Percentiles rank a stretch among this genome's conserved stretches.
These are phyloP conservation scores for Molossus molossus DNA, from an alignment of 2,797 vertebrate species.

Conservation along the genomic window DNA sequence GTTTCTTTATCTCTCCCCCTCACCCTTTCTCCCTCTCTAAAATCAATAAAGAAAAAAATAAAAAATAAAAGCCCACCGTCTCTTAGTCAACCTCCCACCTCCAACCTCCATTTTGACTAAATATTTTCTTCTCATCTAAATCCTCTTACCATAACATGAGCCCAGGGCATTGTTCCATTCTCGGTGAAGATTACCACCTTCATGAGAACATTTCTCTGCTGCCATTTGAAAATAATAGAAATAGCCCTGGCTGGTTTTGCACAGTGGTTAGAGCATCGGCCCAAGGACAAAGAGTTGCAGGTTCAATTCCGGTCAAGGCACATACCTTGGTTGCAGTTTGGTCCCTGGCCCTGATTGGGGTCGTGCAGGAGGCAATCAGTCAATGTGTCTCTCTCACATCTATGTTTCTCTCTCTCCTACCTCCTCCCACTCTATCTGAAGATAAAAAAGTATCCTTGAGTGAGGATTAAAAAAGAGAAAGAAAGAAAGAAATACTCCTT, in stretches of 20 bases:
- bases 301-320: background rate
- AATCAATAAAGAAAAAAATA: too few relatives aligned
- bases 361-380: too few relatives aligned
- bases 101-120: background rate
- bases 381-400: too few relatives aligned
- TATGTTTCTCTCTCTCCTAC: too few relatives aligned
- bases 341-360: too few relatives aligned
- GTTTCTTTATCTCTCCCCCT: too few relatives aligned
- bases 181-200: background rate
- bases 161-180: background rate
- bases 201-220: background rate
- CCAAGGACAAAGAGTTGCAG: background rate
- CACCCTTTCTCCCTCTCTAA: too few relatives aligned
- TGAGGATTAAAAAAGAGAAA: too few relatives aligned
- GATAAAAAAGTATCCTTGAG: too few relatives aligned
- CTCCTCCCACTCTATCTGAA: too few relatives aligned
- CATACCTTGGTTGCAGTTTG: background rate
- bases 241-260: background rate
- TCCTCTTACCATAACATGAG: background rate
- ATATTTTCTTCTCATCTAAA: background rate
- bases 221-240: background rate
- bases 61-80: background rate
- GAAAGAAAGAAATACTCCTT: too few relatives aligned
- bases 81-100: background rate
- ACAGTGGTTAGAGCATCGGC: background rate